Conservation (phyloP, 2,113 vertebrate genomes). For the Bothrops jararaca region DNA sequence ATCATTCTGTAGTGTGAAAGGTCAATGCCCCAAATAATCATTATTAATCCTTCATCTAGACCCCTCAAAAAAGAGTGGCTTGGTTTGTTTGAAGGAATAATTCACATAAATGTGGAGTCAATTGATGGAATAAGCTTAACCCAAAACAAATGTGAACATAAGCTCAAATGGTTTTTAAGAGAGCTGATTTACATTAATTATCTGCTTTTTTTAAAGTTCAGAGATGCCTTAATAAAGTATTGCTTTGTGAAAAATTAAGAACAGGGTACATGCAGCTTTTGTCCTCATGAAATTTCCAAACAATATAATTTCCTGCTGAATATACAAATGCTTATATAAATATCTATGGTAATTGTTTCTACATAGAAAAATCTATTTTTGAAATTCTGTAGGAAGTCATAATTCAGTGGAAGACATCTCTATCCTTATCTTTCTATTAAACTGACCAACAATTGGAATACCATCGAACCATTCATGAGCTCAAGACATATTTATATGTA, state of each 20-base stretch:
- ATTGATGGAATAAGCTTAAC: conserved; percentile 71
- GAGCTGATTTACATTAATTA: conserved; percentile 74
- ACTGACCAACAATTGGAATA: not conserved
- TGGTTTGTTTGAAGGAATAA: conserved; percentile 67
- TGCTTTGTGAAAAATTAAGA: conserved; percentile 66
- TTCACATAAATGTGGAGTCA: conserved; percentile 73
- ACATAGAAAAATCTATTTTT: conserved; percentile 20
- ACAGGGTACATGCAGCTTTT: conserved; percentile 58
- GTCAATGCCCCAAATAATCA: conserved; percentile 47
- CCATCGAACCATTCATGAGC: not conserved
- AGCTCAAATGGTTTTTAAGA: conserved; percentile 68
- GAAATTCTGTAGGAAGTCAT: not conserved
- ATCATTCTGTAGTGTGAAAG: not conserved
- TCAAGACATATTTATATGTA: not conserved
- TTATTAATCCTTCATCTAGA: conserved; percentile 61
- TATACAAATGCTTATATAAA: conserved; percentile 10
- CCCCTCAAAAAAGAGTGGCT: conserved; percentile 52
- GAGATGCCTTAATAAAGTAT: conserved; percentile 55
- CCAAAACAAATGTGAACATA: conserved; percentile 79
- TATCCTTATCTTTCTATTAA: not conserved
- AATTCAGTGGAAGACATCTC: not conserved
- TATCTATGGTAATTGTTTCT: conserved; percentile 19
- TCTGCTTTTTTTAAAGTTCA: conserved; percentile 64
- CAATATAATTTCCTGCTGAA: conserved; percentile 47
- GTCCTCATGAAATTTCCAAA: conserved; percentile 55